Conservation (phyloP, 1,140 invertebrate species). For the Pectinophora gossypiella region DNA sequence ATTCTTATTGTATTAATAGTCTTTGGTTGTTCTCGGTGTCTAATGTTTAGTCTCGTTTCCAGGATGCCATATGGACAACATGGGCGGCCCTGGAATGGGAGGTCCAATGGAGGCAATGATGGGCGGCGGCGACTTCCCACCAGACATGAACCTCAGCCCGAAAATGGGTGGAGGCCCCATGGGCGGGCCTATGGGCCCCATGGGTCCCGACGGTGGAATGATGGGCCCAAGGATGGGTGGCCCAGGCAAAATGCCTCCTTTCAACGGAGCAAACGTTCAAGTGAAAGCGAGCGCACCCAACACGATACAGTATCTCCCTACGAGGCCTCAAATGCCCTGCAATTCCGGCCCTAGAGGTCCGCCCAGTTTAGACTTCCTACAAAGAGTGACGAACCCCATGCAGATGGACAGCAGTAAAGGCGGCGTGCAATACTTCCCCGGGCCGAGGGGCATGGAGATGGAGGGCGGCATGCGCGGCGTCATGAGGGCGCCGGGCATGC, state of each 20-base stretch:
- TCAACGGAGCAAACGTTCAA: slow-evolving; percentile 90
- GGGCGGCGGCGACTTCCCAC: slow-evolving; percentile 69
- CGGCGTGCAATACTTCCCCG: slow-evolving; percentile 84
- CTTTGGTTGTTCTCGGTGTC: not conserved
- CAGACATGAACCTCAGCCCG: slow-evolving; percentile 77
- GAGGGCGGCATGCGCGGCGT: slow-evolving; percentile 76
- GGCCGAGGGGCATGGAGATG: slow-evolving; percentile 68
- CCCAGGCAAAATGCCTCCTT: slow-evolving; percentile 78
- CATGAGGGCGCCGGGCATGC: slow-evolving; percentile 60
- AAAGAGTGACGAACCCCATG: slow-evolving; percentile 88
- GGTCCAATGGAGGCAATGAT: slow-evolving; percentile 73
- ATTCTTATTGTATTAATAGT: not conserved
- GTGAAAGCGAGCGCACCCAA: slow-evolving; percentile 98
- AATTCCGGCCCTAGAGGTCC: slow-evolving; percentile 82
- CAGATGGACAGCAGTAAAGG: slow-evolving; percentile 83
- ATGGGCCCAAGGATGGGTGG: slow-evolving; percentile 73
- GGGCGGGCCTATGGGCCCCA: slow-evolving; percentile 70
- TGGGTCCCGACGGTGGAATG: slow-evolving; percentile 68
- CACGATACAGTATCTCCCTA: slow-evolving; percentile 98
- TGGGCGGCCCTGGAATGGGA: slow-evolving; percentile 68
- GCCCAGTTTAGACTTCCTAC: slow-evolving; percentile 94
- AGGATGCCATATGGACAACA: slow-evolving; percentile 76
- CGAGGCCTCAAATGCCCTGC: slow-evolving; percentile 85
- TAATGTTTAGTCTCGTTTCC: slow-evolving; percentile 6
- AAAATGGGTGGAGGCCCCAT: slow-evolving; percentile 76